These are phyloP conservation scores for Sparus aurata DNA, from an alignment of 2,797 vertebrate genomes.

Conservation along the genomic window DNA sequence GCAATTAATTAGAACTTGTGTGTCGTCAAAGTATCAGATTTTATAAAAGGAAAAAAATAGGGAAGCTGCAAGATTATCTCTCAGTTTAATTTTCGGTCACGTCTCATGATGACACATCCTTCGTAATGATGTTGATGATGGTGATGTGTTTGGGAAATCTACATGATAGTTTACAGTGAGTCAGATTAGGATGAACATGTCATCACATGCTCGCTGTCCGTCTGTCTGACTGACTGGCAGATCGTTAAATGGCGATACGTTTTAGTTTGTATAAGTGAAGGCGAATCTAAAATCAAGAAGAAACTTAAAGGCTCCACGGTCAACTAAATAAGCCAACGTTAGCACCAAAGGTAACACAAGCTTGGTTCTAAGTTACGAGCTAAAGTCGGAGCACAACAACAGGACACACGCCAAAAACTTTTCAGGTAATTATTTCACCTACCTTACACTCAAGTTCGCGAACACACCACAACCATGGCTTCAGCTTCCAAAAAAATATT, in stretches of 20 bases:
- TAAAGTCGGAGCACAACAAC: background rate
- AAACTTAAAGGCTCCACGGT: too few species aligned
- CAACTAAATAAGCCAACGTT: background rate
- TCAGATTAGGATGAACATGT: slow-evolving; percentile 54
- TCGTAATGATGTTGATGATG: background rate
- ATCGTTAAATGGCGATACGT: background rate
- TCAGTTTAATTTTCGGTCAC: background rate
- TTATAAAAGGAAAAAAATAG: background rate
- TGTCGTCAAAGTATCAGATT: background rate
- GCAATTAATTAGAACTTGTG: background rate
- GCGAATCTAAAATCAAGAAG: background rate
- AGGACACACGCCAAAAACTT: slow-evolving; percentile 11
- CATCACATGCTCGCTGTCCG: slow-evolving; percentile 48
- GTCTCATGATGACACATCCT: slow-evolving; percentile 7
- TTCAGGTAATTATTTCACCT: slow-evolving; percentile 20
- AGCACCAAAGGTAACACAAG: background rate
- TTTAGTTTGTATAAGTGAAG: background rate
- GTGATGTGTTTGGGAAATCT: slow-evolving; percentile 26
- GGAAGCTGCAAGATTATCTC: background rate
- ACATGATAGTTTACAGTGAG: slow-evolving; percentile 39
- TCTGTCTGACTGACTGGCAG: background rate
- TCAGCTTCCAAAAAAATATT: background rate
- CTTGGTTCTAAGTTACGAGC: background rate
- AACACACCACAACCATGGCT: slow-evolving; percentile 30
- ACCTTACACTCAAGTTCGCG: slow-evolving; percentile 56